Evolutionary conservation across 2,888 invertebrate species (phyloP), one percentile per base, ranked within the genome.

Genomic region (Polydrusus pterygomalis): DNA sequence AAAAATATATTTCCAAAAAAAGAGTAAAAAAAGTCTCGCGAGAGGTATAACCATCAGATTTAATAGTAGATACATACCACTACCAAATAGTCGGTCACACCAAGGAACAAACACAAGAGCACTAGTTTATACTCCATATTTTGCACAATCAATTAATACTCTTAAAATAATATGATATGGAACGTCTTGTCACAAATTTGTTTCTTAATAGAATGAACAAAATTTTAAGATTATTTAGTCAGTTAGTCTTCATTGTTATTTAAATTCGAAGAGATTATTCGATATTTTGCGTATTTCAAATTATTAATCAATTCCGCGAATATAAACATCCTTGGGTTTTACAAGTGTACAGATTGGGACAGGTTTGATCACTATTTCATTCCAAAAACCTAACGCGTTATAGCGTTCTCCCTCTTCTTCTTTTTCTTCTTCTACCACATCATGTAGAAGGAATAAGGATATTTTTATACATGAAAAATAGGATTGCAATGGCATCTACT

Each of bases 301-400:
- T 15, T 20, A 11, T 20, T 17, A 54, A 54, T 54, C 30, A 30
- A 20, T 54, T 54, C 54, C 17, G 54, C 54, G 54, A 54, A 54
- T 30, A 30, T 30, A 54, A 54, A 54, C 30, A 54, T 54, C 54
- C 2, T 51, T 20, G 54, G 25, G 1, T 25, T 54, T 25, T 54
- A 25, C 17, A 13, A 54, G 20, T 54, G 20, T 34, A 34, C 10
- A 13, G 15, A 34, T 9, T 34, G 34, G 34, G 8, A 34, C 34
- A 9, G 34, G 34, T 34, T 43, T 43, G 43, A 9, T 43, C n/a
- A 43, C n/a, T 43, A 43, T 43, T 43, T 1, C n/a, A 43, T 43
- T 40, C 43, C 6, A 6, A 6, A 43, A n/a, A 43, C 43, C 9
- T 43, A 43, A 43, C 43, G 5, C n/a, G 43, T 3, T 43, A 43